Percentiles rank a stretch among this genome's conserved stretches.
Evolutionary conservation across 2,113 vertebrate species (phyloP).

Genomic region (Tympanuchus pallidicinctus): DNA sequence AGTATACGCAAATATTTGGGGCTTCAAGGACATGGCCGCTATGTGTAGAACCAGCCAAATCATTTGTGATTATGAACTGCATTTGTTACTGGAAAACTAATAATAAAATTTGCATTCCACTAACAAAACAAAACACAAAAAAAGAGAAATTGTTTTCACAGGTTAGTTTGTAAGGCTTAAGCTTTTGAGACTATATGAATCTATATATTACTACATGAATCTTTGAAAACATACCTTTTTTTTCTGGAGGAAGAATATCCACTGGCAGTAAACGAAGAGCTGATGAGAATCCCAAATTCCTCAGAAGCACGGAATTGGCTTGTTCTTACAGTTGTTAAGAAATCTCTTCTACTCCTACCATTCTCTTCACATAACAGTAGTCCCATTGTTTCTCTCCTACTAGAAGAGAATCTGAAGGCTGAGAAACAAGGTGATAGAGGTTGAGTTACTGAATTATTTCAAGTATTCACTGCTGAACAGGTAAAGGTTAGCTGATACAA

Average conservation of each 20-base stretch:
- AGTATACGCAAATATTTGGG: not conserved
- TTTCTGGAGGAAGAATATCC: conserved; percentile 7
- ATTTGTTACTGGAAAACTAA: not conserved
- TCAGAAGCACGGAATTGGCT: not conserved
- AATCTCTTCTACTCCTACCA: not conserved
- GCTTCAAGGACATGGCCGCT: not conserved
- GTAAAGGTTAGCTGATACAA: not conserved
- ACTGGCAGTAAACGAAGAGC: not conserved
- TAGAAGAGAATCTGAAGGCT: not conserved
- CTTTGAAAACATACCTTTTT: not conserved
- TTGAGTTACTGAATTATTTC: not conserved
- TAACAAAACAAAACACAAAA: not conserved
- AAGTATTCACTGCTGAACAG: not conserved
- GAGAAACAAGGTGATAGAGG: not conserved
- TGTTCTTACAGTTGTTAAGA: not conserved
- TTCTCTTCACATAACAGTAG: not conserved
- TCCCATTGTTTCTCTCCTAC: not conserved
- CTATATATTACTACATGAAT: not conserved
- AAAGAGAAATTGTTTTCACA: not conserved
- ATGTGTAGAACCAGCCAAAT: not conserved
- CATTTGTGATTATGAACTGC: not conserved
- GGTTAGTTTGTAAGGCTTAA: not conserved
- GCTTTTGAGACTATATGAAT: not conserved
- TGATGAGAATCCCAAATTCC: not conserved
- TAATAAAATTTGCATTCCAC: not conserved